A percentile compares a stretch with the other conserved stretches of the same genome.
Conservation (phyloP, 2,113 vertebrate genomes). For the Cephalopholis sonnerati region DNA sequence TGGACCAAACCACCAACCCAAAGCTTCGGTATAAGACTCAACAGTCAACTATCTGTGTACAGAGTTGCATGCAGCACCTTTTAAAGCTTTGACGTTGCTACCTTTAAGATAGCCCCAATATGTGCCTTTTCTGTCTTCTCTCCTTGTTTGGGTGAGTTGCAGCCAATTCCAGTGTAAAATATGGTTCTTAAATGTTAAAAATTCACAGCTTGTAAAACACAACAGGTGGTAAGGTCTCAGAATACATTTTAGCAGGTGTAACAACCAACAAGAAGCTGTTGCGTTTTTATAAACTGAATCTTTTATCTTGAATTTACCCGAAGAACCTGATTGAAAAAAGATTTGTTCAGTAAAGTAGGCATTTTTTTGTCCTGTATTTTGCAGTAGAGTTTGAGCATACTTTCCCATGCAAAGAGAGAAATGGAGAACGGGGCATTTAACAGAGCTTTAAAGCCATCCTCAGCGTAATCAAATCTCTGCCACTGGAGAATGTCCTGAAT, state of each 20-base stretch:
- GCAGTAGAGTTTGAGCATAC: background rate
- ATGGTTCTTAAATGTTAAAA: background rate
- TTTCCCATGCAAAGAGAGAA: slow-evolving; percentile 35
- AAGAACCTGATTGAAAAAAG: background rate
- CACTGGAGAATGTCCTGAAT: background rate
- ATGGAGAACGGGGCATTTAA: slow-evolving; percentile 9
- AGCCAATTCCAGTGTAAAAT: background rate
- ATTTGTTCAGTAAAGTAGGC: background rate
- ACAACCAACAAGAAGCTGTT: background rate
- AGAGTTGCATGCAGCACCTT: no score
- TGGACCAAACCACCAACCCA: no score
- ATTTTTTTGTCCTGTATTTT: background rate
- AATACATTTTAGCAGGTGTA: background rate
- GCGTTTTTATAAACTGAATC: background rate
- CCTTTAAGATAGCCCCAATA: background rate
- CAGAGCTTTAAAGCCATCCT: slow-evolving; percentile 29
- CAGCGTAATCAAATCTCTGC: slow-evolving; percentile 1
- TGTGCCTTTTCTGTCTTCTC: slow-evolving; percentile 41
- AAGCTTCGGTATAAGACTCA: no score
- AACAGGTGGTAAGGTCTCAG: background rate
- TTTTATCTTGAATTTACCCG: background rate
- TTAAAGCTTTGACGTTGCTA: background rate
- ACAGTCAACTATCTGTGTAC: no score
- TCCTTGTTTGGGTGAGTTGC: slow-evolving; percentile 16
- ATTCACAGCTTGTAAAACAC: background rate